Evolutionary conservation across 2,113 vertebrate genomes (phyloP), one percentile per base, ranked within the genome.

Genomic region (Periophthalmodon schlosseri): DNA sequence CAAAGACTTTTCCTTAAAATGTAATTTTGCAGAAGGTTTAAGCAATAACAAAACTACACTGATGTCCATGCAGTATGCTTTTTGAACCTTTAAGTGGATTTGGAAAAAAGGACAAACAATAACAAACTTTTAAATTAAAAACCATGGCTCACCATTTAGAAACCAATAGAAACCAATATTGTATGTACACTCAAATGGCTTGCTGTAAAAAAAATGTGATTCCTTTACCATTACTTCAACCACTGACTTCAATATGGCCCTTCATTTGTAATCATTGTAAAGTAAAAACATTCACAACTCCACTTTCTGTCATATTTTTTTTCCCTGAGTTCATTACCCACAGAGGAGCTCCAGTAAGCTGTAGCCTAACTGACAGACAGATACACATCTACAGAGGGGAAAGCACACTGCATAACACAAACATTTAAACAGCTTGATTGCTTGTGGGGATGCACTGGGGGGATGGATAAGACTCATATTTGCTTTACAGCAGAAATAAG

Each of bases 391-490:
- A 68, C 79, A 74, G 50, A 50, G 50, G 69, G 57, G 76, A 64
- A 76, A 47, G 72, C 78, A 46, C 78, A 72, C 80, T 73, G 67
- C 79, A 75, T 68, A 84, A 83, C 79, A 78, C 87, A 90, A 88
- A 89, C 88, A 89, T 89, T 91, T 86, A 86, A 88, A 89, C 81
- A 85, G 84, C 86, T 81, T 86, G 83, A 85, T 86, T 87, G 86
- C 82, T 77, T 73, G 75, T 72, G 75, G 50, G 78, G 64, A 61
- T 13, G 54, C 73, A 64, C 33, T 14, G 58, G 80, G 80, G 79
- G 78, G 73, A 54, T 67, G 58, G 76, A 68, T 80, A 87, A 82
- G 79, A 76, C 56, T 66, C 24, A 3, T 73, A 70, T 89, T 89
- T 88, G 83, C 88, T 80, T 23, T 81, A 76, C 76, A 80, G 73